Evolutionary conservation across 2,797 vertebrate species (phyloP).

Genomic region (Poeciliopsis gracilis): DNA sequence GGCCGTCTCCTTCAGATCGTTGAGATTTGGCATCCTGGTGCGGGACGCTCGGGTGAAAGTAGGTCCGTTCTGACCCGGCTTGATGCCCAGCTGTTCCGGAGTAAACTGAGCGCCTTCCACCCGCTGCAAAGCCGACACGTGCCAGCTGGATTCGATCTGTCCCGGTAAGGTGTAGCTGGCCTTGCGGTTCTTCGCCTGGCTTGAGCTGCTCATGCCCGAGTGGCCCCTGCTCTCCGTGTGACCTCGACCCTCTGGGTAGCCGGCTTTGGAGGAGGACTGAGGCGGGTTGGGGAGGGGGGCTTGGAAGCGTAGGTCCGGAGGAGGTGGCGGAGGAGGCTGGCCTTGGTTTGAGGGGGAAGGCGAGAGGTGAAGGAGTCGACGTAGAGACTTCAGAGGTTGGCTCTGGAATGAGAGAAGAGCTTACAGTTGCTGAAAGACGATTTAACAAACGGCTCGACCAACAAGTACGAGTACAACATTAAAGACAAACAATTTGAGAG

Average conservation of each 20-base stretch:
- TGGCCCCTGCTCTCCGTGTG: slow-evolving; percentile 72
- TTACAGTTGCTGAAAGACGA: not conserved
- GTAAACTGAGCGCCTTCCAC: slow-evolving; percentile 88
- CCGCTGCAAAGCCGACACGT: slow-evolving; percentile 88
- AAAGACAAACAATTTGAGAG: not conserved
- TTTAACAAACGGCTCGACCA: not conserved
- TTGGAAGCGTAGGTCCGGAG: slow-evolving; percentile 94
- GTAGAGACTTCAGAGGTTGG: slow-evolving; percentile 95
- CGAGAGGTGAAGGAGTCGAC: slow-evolving; percentile 93
- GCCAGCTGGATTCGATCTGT: slow-evolving; percentile 96
- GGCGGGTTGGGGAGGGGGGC: slow-evolving; percentile 87
- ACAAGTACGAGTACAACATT: not conserved
- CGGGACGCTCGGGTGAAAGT: slow-evolving; percentile 91
- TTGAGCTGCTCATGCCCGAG: slow-evolving; percentile 67
- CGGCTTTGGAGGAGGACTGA: slow-evolving; percentile 88
- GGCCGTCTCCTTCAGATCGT: slow-evolving; percentile 98
- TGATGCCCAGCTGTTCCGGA: slow-evolving; percentile 92
- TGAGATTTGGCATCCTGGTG: slow-evolving; percentile 95
- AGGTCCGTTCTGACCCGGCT: slow-evolving; percentile 95
- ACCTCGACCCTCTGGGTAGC: slow-evolving; percentile 85
- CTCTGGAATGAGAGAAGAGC: slow-evolving; percentile 78
- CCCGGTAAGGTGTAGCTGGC: slow-evolving; percentile 85
- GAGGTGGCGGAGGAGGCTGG: slow-evolving; percentile 81
- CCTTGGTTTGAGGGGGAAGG: slow-evolving; percentile 80
- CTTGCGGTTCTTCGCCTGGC: slow-evolving; percentile 82